Evolutionary conservation across 2,113 vertebrate species (phyloP).

Genomic region (Garra rufa): DNA sequence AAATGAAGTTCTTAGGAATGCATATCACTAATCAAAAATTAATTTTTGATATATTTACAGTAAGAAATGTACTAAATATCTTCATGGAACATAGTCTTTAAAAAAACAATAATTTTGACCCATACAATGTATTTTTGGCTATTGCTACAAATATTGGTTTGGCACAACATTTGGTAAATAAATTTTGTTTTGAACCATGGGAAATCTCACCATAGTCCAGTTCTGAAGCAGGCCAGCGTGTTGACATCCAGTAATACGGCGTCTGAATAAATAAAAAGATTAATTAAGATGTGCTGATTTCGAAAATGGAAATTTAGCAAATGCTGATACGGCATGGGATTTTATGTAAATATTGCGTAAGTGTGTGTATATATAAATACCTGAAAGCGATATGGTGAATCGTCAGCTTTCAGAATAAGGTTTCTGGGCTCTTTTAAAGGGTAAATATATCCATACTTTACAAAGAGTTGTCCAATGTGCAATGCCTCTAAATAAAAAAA

Average conservation of each 20-base stretch:
- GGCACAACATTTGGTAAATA: neutral
- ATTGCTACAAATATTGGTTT: no score
- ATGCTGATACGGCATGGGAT: neutral
- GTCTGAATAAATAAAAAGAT: slow-evolving; percentile 74
- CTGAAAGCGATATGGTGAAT: slow-evolving; percentile 91
- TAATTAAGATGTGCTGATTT: slow-evolving; percentile 48
- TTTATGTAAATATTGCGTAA: neutral
- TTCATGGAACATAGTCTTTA: no score
- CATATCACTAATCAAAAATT: no score
- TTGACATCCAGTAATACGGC: slow-evolving; percentile 92
- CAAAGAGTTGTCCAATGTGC: slow-evolving; percentile 84
- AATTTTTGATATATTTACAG: no score
- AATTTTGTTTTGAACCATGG: neutral
- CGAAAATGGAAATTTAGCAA: neutral
- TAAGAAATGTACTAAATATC: no score
- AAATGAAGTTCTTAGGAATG: no score
- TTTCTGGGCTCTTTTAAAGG: slow-evolving; percentile 82
- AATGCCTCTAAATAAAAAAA: slow-evolving; percentile 77
- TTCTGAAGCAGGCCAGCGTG: slow-evolving; percentile 87
- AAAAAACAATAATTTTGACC: no score
- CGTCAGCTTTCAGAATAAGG: slow-evolving; percentile 79
- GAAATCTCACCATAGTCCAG: slow-evolving; percentile 88
- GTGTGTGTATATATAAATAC: slow-evolving; percentile 65
- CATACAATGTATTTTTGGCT: no score
- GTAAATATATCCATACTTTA: slow-evolving; percentile 88